A percentile compares a stretch with the other conserved stretches of the same genome.
phyloP scores from a whole-genome alignment of 1,140 invertebrate genomes.

The Asobara japonica region DNA sequence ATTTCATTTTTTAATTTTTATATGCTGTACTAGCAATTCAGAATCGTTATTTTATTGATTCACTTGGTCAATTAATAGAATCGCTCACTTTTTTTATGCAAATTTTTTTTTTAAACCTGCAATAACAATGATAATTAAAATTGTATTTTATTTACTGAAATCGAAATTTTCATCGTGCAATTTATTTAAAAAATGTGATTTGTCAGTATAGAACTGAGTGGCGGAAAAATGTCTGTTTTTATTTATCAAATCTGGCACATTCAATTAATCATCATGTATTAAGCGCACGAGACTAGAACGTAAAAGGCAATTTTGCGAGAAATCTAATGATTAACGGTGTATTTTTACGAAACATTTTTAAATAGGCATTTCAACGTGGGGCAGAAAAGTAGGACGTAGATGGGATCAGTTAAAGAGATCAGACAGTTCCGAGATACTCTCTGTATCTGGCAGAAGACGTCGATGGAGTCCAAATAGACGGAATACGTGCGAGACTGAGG shows the following conservation, averaged over 20 bases:
- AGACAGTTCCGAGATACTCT: slow-evolving; percentile 70
- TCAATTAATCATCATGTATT: not conserved
- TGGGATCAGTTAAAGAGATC: slow-evolving; percentile 72
- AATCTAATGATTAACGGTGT: not conserved
- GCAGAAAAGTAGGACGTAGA: slow-evolving; percentile 71
- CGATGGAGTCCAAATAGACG: slow-evolving; percentile 65
- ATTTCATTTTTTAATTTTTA: slow-evolving; percentile 4
- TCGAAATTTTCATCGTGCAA: no score
- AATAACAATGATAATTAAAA: no score
- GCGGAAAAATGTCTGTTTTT: no score
- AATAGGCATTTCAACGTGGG: slow-evolving; percentile 73
- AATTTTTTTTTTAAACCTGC: no score
- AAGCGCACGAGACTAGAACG: slow-evolving; percentile 10
- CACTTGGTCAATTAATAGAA: no score
- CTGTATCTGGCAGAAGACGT: slow-evolving; percentile 59
- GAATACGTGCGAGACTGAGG: slow-evolving; percentile 36
- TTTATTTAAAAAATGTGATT: no score
- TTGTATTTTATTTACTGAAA: no score
- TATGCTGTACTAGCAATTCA: not conserved
- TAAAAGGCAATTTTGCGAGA: not conserved
- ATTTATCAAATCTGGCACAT: not conserved
- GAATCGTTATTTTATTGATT: not conserved
- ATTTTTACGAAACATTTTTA: slow-evolving; percentile 19
- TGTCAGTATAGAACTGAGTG: no score
- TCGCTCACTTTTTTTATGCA: no score